Percentiles rank a stretch among this genome's conserved stretches.
Conservation (phyloP, 2,113 vertebrate species). For the Ailurus styani region DNA sequence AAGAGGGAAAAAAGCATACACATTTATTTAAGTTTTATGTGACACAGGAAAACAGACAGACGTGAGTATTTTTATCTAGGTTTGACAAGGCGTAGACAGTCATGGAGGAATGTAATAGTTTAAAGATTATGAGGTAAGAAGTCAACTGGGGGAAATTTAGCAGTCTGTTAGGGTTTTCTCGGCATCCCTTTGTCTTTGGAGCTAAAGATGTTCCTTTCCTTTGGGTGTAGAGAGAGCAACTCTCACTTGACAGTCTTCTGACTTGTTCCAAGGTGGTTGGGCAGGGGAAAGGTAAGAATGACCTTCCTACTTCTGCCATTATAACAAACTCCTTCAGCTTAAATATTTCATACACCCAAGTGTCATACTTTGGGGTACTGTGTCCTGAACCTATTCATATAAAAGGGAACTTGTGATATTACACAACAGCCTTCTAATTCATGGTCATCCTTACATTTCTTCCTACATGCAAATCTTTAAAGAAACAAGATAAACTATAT, state of each 20-base stretch:
- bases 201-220: background rate
- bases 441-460: background rate
- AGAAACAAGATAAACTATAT: background rate
- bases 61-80: background rate
- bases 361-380: background rate
- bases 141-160: background rate
- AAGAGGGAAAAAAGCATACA: background rate
- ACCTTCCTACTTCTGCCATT: background rate
- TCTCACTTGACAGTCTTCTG: background rate
- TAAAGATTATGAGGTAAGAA: background rate
- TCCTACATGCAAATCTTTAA: background rate
- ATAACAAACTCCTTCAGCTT: background rate
- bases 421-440: background rate
- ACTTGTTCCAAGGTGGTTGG: background rate
- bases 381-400: background rate
- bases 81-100: background rate
- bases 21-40: background rate
- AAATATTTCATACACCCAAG: background rate
- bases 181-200: background rate
- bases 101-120: background rate
- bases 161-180: background rate
- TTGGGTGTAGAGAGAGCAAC: background rate
- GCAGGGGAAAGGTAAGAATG: background rate
- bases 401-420: background rate
- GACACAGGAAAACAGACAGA: background rate